Base-by-base conservation (phyloP, 1,140 invertebrate species). In the Drosophila rufa region DNA sequence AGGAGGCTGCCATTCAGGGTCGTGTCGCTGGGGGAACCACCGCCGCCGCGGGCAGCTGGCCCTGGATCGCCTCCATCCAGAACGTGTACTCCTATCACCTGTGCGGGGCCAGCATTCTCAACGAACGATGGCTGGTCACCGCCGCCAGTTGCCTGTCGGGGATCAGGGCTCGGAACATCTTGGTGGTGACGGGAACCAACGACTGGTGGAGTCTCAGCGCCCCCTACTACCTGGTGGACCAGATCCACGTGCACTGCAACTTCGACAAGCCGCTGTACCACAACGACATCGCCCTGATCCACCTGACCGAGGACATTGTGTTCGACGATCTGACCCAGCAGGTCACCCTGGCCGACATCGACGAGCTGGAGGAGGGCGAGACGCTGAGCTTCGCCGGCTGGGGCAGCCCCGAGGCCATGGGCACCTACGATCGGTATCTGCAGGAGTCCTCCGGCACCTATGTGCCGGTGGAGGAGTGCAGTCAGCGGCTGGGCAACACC, bases 201-300 rank as follows among this genome's bases (percentile, higher is more conserved):
- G 43, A 81, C 42, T 75, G 74, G 27, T 91, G 69, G 73, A 64
- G 71, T 8, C 57, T 60, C 1, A 47, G 33, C 1, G 69, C 70
- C 3, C 30, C 51, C 2, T 61, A 58, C 30, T 84, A 89, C 36
- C 22, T 45, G 27, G 86, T 87, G 33, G 68, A 79, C 14, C 48
- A 77, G 42, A 86, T 92, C 1, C 64, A 81, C 30, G 50, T 81
- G 1, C 92, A 92, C 17, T 92, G 90, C 43, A 92, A 91, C 48
- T 92, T 94, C 19, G 87, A 92, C 57, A 75, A 85, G 48, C 92
- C 92, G 1, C 55, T 82, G 4, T 93, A 91, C 74, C 79, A 75
- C 47, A 94, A 95, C 73, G 94, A 95, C 47, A 93, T 95, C 33
- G 94, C 94, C 33, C 64, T 95, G 0, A 60, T 95, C 1, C 92